phyloP scores from a whole-genome alignment of 2,888 invertebrate species.

The Orthosia cruda region DNA sequence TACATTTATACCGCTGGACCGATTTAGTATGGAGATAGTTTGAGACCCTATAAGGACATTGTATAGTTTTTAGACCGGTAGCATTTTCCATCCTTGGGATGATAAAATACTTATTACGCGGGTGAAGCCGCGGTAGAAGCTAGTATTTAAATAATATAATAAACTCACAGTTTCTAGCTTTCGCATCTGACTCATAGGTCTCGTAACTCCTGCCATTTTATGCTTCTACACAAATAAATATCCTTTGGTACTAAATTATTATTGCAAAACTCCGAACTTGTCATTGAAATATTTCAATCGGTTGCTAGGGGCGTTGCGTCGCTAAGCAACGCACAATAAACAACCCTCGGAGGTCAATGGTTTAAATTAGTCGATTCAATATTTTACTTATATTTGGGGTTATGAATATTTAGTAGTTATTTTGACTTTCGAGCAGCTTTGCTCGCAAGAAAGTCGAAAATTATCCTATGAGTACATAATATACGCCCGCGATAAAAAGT shows the following conservation, averaged over 20 bases:
- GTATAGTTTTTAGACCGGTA: too few relatives aligned
- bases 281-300: constrained; percentile 43
- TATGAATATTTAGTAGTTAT: constrained; percentile 10
- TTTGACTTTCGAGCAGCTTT: background rate
- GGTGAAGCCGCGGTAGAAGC: too few relatives aligned
- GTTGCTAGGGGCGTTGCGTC: constrained; percentile 64
- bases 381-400: constrained; percentile 15
- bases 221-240: constrained; percentile 29
- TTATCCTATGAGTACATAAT: too few relatives aligned
- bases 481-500: too few relatives aligned
- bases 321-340: constrained; percentile 65
- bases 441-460: background rate
- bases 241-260: constrained; percentile 32
- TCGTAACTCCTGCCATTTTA: constrained; percentile 79
- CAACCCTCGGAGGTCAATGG: constrained; percentile 62
- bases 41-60: too few relatives aligned
- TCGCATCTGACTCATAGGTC: constrained; percentile 87
- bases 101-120: too few relatives aligned
- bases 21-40: too few relatives aligned
- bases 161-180: constrained; percentile 85
- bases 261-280: constrained; percentile 37
- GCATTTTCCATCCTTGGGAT: too few relatives aligned
- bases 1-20: too few relatives aligned
- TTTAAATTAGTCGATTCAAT: constrained; percentile 45
- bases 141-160: background rate